Percentiles rank a stretch among this genome's conserved stretches.
phyloP scores from a whole-genome alignment of 2,888 invertebrate species.

The Formica aserva region DNA sequence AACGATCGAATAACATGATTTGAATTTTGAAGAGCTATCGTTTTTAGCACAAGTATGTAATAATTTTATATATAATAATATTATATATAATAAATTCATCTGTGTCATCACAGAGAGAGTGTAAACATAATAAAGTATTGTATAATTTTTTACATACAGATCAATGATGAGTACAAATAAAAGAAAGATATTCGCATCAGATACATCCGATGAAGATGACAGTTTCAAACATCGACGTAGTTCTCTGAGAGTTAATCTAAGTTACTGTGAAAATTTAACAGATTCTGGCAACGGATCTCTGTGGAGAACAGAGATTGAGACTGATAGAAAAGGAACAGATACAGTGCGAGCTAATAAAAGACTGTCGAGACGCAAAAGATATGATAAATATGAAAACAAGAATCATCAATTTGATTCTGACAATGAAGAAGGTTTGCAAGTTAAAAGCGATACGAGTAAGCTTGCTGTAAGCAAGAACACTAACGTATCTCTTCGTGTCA shows the following conservation, averaged over 20 bases:
- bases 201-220: constrained; percentile 13
- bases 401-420: neutral
- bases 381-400: neutral
- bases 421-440: neutral
- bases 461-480: neutral
- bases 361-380: neutral
- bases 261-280: constrained; percentile 73
- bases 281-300: constrained; percentile 73
- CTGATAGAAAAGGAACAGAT: neutral
- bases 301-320: constrained; percentile 43
- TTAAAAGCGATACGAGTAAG: neutral
- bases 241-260: constrained; percentile 81
- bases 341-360: neutral
- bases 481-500: neutral
- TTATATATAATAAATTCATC: neutral
- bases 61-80: constrained; percentile 17
- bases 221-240: constrained; percentile 67
- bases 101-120: neutral
- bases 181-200: neutral
- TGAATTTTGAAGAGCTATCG: neutral
- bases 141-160: neutral
- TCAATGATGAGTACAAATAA: constrained; percentile 54
- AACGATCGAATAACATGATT: neutral
- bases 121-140: neutral
- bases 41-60: neutral